phyloP scores from a whole-genome alignment of 2,888 invertebrate genomes.

The Tachystola acroxantha region DNA sequence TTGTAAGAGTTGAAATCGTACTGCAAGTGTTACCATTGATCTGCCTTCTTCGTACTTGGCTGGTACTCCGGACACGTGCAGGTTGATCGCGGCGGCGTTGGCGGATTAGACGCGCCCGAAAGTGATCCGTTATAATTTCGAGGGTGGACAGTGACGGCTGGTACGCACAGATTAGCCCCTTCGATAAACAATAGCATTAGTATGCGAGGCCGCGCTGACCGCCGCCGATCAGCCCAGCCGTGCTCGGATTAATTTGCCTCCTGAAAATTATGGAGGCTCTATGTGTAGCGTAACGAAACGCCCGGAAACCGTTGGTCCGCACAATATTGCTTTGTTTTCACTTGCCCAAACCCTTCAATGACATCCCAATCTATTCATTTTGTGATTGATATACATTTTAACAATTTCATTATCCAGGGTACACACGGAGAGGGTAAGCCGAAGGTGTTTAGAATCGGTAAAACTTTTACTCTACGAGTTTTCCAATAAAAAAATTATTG shows the following conservation, averaged over 20 bases:
- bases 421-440: too few relatives aligned
- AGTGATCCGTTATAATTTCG: slow-evolving; percentile 75
- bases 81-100: slow-evolving; percentile 13
- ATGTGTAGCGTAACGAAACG: slow-evolving; percentile 38
- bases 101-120: slow-evolving; percentile 65
- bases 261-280: slow-evolving; percentile 68
- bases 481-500: too few relatives aligned
- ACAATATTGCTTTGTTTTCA: slow-evolving; percentile 63
- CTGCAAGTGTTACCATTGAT: too few relatives aligned
- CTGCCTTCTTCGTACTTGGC: too few relatives aligned
- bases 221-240: slow-evolving; percentile 68
- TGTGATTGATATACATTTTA: too few relatives aligned
- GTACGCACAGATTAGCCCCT: slow-evolving; percentile 76
- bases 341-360: slow-evolving; percentile 12
- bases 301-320: slow-evolving; percentile 40
- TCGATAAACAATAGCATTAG: slow-evolving; percentile 79
- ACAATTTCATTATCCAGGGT: too few relatives aligned
- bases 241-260: slow-evolving; percentile 76
- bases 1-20: too few relatives aligned
- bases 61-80: slow-evolving; percentile 13
- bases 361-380: too few relatives aligned
- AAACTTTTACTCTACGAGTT: too few relatives aligned
- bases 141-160: slow-evolving; percentile 74
- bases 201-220: slow-evolving; percentile 75
- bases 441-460: too few relatives aligned